phyloP scores from a whole-genome alignment of 2,888 invertebrate genomes.

The Notocelia uddmanniana region DNA sequence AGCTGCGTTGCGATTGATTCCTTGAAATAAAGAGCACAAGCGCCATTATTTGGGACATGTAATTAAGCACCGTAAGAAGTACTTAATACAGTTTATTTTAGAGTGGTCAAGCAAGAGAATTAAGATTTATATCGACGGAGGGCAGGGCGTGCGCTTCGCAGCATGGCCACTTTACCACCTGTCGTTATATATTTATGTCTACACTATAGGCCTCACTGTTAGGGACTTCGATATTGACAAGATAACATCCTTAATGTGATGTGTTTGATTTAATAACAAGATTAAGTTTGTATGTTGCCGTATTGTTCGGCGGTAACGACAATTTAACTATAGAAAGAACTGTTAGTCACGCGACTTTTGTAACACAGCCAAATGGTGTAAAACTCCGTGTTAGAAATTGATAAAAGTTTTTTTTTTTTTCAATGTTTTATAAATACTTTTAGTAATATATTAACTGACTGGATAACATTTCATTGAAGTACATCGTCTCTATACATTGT shows the following conservation, averaged over 20 bases:
- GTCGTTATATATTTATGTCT: constrained; percentile 86
- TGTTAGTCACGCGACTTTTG: constrained; percentile 35
- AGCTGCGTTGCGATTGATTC: constrained; percentile 78
- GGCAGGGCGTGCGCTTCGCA: constrained; percentile 81
- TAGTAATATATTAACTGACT: background rate
- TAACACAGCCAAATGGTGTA: constrained; percentile 13
- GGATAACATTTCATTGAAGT: background rate
- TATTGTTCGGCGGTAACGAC: constrained; percentile 70
- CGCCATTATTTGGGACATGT: constrained; percentile 33
- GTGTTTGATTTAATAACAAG: constrained; percentile 87
- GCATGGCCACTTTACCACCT: constrained; percentile 86
- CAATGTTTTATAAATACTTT: background rate
- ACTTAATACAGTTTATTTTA: constrained; percentile 71
- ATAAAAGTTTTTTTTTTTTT: background rate
- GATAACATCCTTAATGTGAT: constrained; percentile 87
- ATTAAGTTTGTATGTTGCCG: constrained; percentile 77
- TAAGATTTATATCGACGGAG: constrained; percentile 61
- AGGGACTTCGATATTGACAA: constrained; percentile 86
- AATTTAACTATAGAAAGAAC: constrained; percentile 49
- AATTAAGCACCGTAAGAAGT: constrained; percentile 63
- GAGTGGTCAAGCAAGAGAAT: constrained; percentile 57
- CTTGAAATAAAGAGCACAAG: constrained; percentile 56
- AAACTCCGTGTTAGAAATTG: background rate
- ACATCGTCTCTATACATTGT: background rate
- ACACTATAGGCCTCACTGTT: constrained; percentile 86